Evolutionary conservation across 2,113 vertebrate species (phyloP), one percentile per base, ranked within the genome.

Genomic region (Raja brachyura): DNA sequence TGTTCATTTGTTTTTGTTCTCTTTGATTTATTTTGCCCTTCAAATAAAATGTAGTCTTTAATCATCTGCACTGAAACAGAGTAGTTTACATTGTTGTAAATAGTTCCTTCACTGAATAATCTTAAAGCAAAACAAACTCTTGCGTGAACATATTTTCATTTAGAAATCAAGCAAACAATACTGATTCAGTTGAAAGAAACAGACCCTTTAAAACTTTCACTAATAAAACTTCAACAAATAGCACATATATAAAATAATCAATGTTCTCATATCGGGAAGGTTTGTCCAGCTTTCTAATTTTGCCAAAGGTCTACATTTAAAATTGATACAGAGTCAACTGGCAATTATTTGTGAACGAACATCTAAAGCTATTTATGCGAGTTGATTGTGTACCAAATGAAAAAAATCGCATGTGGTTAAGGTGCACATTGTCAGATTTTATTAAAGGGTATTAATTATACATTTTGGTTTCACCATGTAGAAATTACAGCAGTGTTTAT

Each of bases 1-100:
- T 92, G 68, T 92, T 92, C 90, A 74, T 74, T 92, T 96, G 96
- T 95, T 95, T 95, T 95, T 94, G 95, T 94, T 95, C 96, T 95
- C 94, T 94, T 95, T 93, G 96, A 94, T 61, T 96, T 95, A 95
- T 97, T 97, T 93, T 94, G 94, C 61, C 94, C 48, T 94, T 94
- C 94, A 0, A 0, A 95, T 9, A 94, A 25, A 54, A 95, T 94
- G 94, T 0, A 66, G 5, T 0, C 0, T 95, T 78, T 95, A 93
- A 93, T 93, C 93, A 73, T 39, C 48, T 9, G 5, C 85, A 68
- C 39, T 25, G 31, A 2, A 92, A 0, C 25, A 16, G 22, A 20
- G 25, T 92, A 74, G 70, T 16, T 31, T 54, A 18, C 22, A 73
- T 28, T 22, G 59, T 20, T 88, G 4, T 14, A 88, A 63, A 88